A percentile compares a stretch with the other conserved stretches of the same genome.
These are phyloP conservation scores for Camponotus floridanus DNA, from an alignment of 1,140 invertebrate genomes.

Conservation along the genomic window DNA sequence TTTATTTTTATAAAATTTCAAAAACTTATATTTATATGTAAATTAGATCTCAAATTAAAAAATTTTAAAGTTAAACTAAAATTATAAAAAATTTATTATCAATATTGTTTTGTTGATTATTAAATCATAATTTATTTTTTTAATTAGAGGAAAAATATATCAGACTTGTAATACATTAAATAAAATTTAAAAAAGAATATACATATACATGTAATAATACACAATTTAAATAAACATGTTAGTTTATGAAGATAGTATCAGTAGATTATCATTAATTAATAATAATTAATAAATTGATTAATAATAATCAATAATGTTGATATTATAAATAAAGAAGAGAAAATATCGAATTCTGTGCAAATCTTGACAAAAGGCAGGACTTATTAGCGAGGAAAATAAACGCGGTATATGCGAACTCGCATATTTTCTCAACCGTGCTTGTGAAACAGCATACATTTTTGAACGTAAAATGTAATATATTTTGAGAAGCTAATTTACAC, in stretches of 20 bases:
- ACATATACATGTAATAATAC: neutral
- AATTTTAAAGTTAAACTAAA: slow-evolving; percentile 1
- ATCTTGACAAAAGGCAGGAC: neutral
- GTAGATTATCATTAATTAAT: neutral
- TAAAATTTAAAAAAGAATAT: slow-evolving; percentile 3
- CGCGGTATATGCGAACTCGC: neutral
- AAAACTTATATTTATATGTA: neutral
- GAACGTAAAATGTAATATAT: neutral
- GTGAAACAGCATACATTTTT: neutral
- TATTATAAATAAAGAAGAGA: neutral
- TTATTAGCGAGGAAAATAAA: neutral
- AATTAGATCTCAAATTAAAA: neutral
- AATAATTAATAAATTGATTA: too few species aligned
- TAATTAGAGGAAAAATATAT: neutral
- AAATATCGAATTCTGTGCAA: neutral
- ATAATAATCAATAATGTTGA: neutral
- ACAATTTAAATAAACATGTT: neutral
- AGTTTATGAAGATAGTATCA: neutral
- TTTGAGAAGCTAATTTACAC: slow-evolving; percentile 19
- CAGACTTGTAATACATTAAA: neutral
- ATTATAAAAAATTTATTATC: slow-evolving; percentile 10
- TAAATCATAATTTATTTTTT: neutral
- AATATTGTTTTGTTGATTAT: neutral
- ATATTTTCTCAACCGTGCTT: neutral
- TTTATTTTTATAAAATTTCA: neutral